Conservation (phyloP, 2,113 vertebrate species). For the Cavia aperea region DNA sequence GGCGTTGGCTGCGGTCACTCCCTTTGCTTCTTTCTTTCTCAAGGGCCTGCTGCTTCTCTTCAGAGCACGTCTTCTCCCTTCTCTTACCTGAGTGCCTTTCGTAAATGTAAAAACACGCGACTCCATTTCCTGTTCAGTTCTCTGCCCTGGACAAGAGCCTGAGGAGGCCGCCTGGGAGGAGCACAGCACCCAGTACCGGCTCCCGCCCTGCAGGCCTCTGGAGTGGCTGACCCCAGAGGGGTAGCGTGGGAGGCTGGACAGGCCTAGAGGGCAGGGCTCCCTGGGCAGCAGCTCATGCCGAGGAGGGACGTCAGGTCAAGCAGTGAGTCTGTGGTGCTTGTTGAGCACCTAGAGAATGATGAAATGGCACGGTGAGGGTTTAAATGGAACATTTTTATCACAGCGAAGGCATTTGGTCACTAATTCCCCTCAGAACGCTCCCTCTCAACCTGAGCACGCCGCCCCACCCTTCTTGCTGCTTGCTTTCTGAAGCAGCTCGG, state of each 20-base stretch:
- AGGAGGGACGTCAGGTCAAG: not conserved
- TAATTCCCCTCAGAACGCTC: not conserved
- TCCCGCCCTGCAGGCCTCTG: not conserved
- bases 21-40: not conserved
- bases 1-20: not conserved
- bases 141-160: not conserved
- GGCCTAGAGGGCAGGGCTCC: too few relatives aligned
- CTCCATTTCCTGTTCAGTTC: not conserved
- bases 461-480: too few relatives aligned
- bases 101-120: not conserved
- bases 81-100: not conserved
- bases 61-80: not conserved
- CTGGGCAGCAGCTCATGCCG: not conserved
- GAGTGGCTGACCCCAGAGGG: not conserved
- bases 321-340: not conserved
- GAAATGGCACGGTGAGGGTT: not conserved
- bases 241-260: not conserved
- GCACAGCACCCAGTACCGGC: not conserved
- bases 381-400: not conserved
- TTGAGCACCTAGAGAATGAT: not conserved
- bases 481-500: not conserved
- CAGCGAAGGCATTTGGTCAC: not conserved
- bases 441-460: not conserved
- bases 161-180: not conserved
- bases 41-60: not conserved